Conservation (phyloP, 2,888 invertebrate species). For the Ceratothoa steindachneri region DNA sequence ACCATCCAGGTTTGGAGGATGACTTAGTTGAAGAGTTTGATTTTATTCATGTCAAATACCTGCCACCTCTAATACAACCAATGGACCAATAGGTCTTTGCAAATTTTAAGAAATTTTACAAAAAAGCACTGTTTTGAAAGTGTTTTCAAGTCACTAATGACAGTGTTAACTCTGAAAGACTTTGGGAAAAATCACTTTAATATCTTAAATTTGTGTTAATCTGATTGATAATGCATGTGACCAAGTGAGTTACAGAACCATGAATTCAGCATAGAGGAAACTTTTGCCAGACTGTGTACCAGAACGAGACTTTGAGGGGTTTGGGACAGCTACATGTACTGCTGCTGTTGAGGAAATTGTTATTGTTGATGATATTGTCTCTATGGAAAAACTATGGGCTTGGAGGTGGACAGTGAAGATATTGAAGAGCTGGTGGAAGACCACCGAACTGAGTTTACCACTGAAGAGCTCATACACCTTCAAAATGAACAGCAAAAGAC, state of each 20-base stretch:
- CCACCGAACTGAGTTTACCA: too few relatives aligned
- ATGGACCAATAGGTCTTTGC: slow-evolving; percentile 2
- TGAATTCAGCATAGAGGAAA: too few relatives aligned
- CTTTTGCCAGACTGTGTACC: slow-evolving; percentile 11
- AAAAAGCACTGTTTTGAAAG: background rate
- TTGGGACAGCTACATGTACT: too few relatives aligned
- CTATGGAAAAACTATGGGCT: background rate
- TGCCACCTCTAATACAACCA: background rate
- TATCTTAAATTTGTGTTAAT: background rate
- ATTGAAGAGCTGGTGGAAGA: too few relatives aligned
- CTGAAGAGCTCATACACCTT: slow-evolving; percentile 9
- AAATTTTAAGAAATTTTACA: slow-evolving; percentile 17
- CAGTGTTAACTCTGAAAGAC: background rate
- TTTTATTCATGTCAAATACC: background rate
- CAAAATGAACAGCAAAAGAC: too few relatives aligned
- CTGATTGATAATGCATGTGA: slow-evolving; percentile 7
- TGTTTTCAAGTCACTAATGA: slow-evolving; percentile 14
- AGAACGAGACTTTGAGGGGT: slow-evolving; percentile 12
- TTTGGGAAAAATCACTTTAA: slow-evolving; percentile 14
- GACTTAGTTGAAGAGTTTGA: background rate
- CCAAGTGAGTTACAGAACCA: slow-evolving; percentile 5
- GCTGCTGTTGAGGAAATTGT: background rate
- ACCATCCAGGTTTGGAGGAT: background rate
- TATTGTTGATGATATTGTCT: background rate
- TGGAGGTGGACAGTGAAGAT: slow-evolving; percentile 13